phyloP scores from a whole-genome alignment of 1,140 invertebrate species.

The Holcopasites calliopsidis region DNA sequence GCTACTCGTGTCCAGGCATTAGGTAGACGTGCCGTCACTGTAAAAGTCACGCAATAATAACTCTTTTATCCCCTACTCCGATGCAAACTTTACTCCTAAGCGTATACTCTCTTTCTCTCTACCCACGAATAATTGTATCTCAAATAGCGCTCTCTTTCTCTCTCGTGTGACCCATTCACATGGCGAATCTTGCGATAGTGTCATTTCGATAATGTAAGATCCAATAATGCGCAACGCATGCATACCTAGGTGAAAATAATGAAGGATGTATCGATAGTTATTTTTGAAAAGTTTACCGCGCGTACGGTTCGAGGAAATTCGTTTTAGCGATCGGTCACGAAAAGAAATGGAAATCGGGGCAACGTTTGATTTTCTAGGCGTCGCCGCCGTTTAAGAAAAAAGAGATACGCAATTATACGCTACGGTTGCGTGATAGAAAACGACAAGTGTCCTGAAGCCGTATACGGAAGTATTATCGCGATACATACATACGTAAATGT shows the following conservation, averaged over 20 bases:
- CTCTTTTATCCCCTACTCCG: slow-evolving; percentile 23
- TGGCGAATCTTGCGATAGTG: slow-evolving; percentile 10
- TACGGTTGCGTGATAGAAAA: slow-evolving; percentile 9
- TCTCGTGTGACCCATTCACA: slow-evolving; percentile 17
- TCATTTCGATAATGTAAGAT: slow-evolving; percentile 42
- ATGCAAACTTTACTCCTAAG: slow-evolving; percentile 16
- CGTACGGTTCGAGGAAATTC: slow-evolving; percentile 26
- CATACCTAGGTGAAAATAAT: slow-evolving; percentile 45
- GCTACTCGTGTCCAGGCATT: slow-evolving; percentile 13
- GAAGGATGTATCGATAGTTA: slow-evolving; percentile 53
- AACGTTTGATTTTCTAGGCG: slow-evolving; percentile 27
- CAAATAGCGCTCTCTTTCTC: slow-evolving; percentile 42
- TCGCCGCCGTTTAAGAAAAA: not conserved
- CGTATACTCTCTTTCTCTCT: too few relatives aligned
- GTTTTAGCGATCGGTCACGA: slow-evolving; percentile 28
- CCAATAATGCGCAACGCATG: slow-evolving; percentile 27
- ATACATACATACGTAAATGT: slow-evolving; percentile 44
- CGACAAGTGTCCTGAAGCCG: slow-evolving; percentile 32
- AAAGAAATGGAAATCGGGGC: not conserved
- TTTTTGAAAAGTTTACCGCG: slow-evolving; percentile 43
- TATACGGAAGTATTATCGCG: slow-evolving; percentile 39
- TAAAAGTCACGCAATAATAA: slow-evolving; percentile 24
- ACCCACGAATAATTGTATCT: slow-evolving; percentile 33
- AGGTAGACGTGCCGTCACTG: not conserved
- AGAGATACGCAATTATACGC: too few relatives aligned